phyloP scores from a whole-genome alignment of 2,888 invertebrate genomes.

The Ariolimax columbianus region DNA sequence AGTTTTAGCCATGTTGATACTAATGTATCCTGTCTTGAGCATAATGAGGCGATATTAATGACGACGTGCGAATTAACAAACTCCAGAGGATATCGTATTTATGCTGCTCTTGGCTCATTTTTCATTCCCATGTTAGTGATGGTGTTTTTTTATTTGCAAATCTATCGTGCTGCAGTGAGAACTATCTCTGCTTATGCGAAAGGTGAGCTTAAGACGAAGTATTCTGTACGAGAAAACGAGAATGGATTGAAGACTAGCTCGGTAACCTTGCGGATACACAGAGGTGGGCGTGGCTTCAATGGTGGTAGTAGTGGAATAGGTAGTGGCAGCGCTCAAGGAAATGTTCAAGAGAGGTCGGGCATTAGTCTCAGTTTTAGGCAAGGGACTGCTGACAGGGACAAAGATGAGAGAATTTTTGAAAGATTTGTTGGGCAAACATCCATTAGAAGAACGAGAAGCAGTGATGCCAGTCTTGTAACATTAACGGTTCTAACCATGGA shows the following conservation, averaged over 20 bases:
- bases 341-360: neutral
- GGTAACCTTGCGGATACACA: slow-evolving; percentile 91
- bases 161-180: slow-evolving; percentile 90
- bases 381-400: no score
- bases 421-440: neutral
- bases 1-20: neutral
- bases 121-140: slow-evolving; percentile 99
- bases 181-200: slow-evolving; percentile 75
- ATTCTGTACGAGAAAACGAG: slow-evolving; percentile 39
- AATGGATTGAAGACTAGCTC: slow-evolving; percentile 56
- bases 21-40: neutral
- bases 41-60: neutral
- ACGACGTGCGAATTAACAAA: slow-evolving; percentile 68
- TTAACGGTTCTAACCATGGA: neutral
- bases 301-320: neutral
- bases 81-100: slow-evolving; percentile 92
- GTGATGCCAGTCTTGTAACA: slow-evolving; percentile 36
- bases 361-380: neutral
- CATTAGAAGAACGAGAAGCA: slow-evolving; percentile 27
- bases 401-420: neutral
- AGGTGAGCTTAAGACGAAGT: slow-evolving; percentile 70
- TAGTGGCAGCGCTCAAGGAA: neutral
- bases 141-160: slow-evolving; percentile 93
- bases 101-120: slow-evolving; percentile 98
- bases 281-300: slow-evolving; percentile 82